Evolutionary conservation across 2,888 invertebrate genomes (phyloP).

Genomic region (Nemotelus nigrinus): DNA sequence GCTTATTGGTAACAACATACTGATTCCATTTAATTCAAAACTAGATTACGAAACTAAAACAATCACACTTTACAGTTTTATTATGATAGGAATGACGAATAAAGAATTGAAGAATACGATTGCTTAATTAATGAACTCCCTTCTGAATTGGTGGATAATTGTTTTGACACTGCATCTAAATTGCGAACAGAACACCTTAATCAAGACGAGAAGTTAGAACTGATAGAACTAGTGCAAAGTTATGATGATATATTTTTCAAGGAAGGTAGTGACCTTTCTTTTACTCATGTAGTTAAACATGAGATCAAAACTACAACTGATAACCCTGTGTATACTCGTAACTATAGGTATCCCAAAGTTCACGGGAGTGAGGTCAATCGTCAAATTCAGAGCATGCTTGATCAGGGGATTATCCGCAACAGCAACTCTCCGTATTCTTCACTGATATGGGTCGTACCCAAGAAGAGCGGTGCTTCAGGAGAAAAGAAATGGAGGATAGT

Average conservation of each 20-base stretch:
- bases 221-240: background rate
- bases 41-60: too few relatives aligned
- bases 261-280: background rate
- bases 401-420: background rate
- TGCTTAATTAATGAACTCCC: too few relatives aligned
- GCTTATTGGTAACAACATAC: too few relatives aligned
- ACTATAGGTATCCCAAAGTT: background rate
- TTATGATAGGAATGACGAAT: too few relatives aligned
- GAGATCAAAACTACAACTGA: background rate
- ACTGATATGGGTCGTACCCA: background rate
- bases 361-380: background rate
- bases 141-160: too few relatives aligned
- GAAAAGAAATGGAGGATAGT: conserved; percentile 14
- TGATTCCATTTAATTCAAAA: too few relatives aligned
- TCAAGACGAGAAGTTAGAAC: background rate
- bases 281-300: conserved; percentile 6
- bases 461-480: background rate
- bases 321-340: background rate
- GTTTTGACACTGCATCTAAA: too few relatives aligned
- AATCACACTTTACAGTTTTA: too few relatives aligned
- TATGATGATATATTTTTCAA: background rate
- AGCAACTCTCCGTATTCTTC: background rate
- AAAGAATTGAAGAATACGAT: too few relatives aligned
- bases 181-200: background rate
- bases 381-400: conserved; percentile 12